Evolutionary conservation across 2,113 vertebrate species (phyloP), one percentile per base, ranked within the genome.

Genomic region (Uropsilus gracilis): DNA sequence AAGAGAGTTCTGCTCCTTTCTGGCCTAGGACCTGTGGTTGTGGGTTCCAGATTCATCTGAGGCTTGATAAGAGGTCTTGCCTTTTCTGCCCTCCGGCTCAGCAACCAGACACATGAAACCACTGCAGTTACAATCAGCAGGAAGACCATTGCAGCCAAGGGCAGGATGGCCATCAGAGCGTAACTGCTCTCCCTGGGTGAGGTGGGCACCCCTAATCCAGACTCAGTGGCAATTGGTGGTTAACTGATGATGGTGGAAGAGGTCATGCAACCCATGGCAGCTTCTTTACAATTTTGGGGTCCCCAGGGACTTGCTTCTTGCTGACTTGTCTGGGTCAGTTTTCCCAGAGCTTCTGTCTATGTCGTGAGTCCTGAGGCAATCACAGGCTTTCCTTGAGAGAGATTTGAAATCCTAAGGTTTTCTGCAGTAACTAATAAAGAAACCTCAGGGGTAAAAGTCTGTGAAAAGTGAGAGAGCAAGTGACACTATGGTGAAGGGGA

Each of bases 401-500:
- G 89, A 68, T 96, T 86, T 12, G 96, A 96, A 72, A 83, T 64
- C 42, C 91, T 92, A 82, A 89, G 94, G 92, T 59, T 26, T 48
- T 93, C 75, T 0, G 2, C 88, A 68, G 95, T 98, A 66, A 97
- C 94, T 84, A 91, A 68, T 50, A 95, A 32, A 50, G 98, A 97
- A 87, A 96, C 96, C 89, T 95, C 63, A 20, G 98, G 94, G 59
- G 97, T 97, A 63, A 98, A 95, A 16, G 6, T 86, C 37, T 97
- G 98, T 34, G n/a, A 93, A 46, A 92, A 98, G 77, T 2, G 48
- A 71, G 89, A 97, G 96, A 87, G 98, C 98, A 89, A 98, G 97
- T 8, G 98, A 98, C 77, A 99, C 97, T 0, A 99, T 97, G 57
- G 97, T 98, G 93, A 99, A 99, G 32, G 94, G 89, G 84, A 99